Evolutionary conservation across 2,797 vertebrate species (phyloP).

Genomic region (Podarcis siculus): DNA sequence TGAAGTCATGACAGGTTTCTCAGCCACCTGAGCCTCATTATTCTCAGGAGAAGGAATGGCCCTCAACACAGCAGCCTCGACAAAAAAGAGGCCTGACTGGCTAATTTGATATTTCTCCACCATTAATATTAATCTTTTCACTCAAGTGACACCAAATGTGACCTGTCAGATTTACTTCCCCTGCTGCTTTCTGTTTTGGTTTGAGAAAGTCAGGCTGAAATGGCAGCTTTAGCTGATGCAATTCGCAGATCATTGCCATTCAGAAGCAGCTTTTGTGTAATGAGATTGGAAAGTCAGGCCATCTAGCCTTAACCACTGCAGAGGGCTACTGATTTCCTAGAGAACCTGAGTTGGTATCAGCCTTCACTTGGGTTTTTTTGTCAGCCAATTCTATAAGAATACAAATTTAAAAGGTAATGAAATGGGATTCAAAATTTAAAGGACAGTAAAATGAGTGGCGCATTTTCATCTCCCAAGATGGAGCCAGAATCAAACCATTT

Average conservation of each 20-base stretch:
- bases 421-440: background rate
- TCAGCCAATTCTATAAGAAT: accelerated
- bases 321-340: slow-evolving; percentile 1
- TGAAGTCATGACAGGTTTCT: slow-evolving; percentile 47
- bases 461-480: accelerated
- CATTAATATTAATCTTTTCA: slow-evolving; percentile 68
- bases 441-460: background rate
- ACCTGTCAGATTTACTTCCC: slow-evolving; percentile 51
- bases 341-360: background rate
- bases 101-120: slow-evolving; percentile 65
- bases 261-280: slow-evolving; percentile 26
- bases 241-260: slow-evolving; percentile 5
- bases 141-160: slow-evolving; percentile 50
- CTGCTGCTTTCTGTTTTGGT: slow-evolving; percentile 23
- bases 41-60: slow-evolving; percentile 56
- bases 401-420: background rate
- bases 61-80: slow-evolving; percentile 60
- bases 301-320: background rate
- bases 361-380: background rate
- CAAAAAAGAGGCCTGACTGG: slow-evolving; percentile 58
- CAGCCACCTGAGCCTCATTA: slow-evolving; percentile 51
- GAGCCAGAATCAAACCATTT: background rate
- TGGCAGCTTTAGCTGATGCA: slow-evolving; percentile 8
- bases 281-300: slow-evolving; percentile 6
- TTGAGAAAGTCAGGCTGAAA: slow-evolving; percentile 21